Conservation (phyloP, 2,113 vertebrate species). For the Etheostoma spectabile region DNA sequence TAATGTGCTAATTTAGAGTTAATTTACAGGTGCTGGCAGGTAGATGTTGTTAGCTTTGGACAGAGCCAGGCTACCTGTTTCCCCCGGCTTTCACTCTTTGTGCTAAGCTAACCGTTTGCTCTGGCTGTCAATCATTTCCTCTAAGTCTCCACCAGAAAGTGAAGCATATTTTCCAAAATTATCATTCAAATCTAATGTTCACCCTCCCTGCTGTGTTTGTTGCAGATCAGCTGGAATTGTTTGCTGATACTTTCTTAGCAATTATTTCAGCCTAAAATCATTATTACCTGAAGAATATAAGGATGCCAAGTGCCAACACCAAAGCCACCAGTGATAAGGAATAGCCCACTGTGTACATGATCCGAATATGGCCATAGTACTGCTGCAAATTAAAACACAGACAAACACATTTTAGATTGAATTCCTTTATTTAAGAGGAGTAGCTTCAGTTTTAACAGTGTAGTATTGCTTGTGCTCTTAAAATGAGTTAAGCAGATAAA, state of each 20-base stretch:
- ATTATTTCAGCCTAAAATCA: not conserved
- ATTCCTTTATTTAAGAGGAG: not conserved
- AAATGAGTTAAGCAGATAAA: not conserved
- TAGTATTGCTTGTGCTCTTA: not conserved
- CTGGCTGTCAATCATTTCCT: not conserved
- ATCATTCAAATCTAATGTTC: not conserved
- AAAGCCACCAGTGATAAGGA: slow-evolving; percentile 91
- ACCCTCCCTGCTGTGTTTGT: not conserved
- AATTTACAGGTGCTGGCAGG: too few species aligned
- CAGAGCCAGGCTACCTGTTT: not conserved
- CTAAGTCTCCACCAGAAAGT: not conserved
- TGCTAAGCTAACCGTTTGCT: not conserved
- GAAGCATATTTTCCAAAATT: not conserved
- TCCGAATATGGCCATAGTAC: slow-evolving; percentile 84
- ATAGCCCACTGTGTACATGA: slow-evolving; percentile 97
- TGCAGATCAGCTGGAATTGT: not conserved
- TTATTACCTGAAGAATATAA: slow-evolving; percentile 93
- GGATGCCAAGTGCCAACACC: slow-evolving; percentile 90
- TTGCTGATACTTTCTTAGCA: not conserved
- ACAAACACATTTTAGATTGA: not conserved
- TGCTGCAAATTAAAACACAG: slow-evolving; percentile 77
- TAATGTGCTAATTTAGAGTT: too few species aligned
- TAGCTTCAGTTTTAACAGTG: not conserved
- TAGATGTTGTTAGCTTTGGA: not conserved
- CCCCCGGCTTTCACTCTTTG: not conserved